Evolutionary conservation across 2,797 vertebrate genomes (phyloP).

Genomic region (Ceyx erithaca): DNA sequence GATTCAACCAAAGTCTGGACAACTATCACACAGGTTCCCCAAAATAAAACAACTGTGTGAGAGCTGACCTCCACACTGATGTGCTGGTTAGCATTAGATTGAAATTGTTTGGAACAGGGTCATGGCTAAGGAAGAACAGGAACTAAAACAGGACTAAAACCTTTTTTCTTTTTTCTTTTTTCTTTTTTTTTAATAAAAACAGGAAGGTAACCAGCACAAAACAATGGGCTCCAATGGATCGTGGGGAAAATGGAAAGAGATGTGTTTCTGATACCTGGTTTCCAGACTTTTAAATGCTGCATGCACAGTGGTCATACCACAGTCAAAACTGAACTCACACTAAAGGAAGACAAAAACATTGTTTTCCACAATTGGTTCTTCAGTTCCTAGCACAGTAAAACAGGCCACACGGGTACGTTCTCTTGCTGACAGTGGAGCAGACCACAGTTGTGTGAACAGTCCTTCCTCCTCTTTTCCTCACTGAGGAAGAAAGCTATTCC

Average conservation of each 20-base stretch:
- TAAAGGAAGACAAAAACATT: not conserved
- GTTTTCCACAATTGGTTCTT: not conserved
- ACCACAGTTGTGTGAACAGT: not conserved
- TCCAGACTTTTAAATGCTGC: not conserved
- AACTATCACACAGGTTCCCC: not conserved
- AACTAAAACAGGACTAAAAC: too few species aligned
- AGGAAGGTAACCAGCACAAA: not conserved
- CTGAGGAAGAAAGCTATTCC: constrained; percentile 36
- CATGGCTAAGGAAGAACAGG: not conserved
- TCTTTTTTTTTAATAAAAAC: not conserved
- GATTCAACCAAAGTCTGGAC: not conserved
- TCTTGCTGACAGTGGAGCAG: not conserved
- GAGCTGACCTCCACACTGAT: not conserved
- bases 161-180: not conserved
- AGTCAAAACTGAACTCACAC: not conserved
- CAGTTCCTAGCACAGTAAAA: not conserved
- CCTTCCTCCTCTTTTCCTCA: not conserved
- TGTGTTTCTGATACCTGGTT: not conserved
- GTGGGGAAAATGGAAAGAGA: not conserved
- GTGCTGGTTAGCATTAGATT: not conserved
- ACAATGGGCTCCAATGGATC: rapidly evolving
- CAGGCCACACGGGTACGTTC: not conserved
- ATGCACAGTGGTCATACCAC: rapidly evolving
- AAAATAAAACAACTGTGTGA: not conserved
- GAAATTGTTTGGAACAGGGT: not conserved